Conservation (phyloP, 2,888 invertebrate species). For the Dryocosmus kuriphilus region DNA sequence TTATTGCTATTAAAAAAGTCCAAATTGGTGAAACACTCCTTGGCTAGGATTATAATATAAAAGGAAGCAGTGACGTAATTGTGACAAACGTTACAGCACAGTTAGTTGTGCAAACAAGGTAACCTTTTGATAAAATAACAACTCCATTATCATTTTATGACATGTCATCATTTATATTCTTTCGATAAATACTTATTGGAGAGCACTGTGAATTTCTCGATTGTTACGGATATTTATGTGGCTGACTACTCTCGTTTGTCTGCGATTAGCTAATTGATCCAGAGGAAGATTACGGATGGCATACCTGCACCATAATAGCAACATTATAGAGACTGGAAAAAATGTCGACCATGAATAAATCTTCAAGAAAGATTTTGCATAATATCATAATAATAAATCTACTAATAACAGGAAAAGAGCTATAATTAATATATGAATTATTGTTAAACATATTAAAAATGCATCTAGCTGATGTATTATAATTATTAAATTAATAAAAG, state of each 20-base stretch:
- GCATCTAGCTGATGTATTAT: neutral
- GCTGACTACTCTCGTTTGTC: constrained; percentile 32
- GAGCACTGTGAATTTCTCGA: constrained; percentile 7
- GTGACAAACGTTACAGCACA: neutral
- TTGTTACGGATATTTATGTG: constrained; percentile 28
- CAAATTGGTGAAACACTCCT: neutral
- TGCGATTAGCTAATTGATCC: constrained; percentile 32
- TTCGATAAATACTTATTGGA: constrained; percentile 16
- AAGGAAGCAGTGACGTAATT: neutral
- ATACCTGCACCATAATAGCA: neutral
- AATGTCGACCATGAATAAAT: neutral
- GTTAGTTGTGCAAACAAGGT: neutral
- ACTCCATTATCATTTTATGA: constrained; percentile 7
- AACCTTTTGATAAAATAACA: constrained; percentile 10
- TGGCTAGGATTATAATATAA: neutral
- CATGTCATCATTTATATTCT: constrained; percentile 25
- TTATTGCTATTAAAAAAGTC: neutral
- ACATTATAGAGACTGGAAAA: neutral
- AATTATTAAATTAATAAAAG: neutral
- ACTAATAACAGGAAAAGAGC: neutral
- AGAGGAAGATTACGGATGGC: constrained; percentile 29
- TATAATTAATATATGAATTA: neutral
- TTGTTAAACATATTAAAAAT: neutral
- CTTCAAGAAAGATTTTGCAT: neutral
- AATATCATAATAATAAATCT: neutral